Base-by-base conservation (phyloP, 2,113 vertebrate genomes). In the Phylloscopus whistleri region DNA sequence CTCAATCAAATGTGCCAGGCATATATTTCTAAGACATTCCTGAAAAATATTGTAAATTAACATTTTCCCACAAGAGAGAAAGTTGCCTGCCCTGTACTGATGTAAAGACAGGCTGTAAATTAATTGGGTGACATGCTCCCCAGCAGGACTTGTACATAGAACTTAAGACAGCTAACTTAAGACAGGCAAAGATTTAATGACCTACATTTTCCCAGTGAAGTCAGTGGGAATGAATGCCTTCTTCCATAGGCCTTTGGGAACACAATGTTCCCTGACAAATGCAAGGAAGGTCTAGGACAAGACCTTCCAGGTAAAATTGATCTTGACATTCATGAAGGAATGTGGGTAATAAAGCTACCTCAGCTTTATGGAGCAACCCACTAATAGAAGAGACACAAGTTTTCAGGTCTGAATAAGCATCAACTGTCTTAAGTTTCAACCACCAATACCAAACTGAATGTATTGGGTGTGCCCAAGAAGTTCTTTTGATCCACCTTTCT, bases 401-500 rank as follows among this genome's bases (percentile, higher is more conserved):
- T 75, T 89, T 87, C 51, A 82, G 53, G 35, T 68, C 31, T 92
- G 77, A 92, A 41, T 87, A 93, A 92, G 35, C 51, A 92, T 69
- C 46, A 62, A 8, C 28, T 76, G 24, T 43, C 49, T 41, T 41
- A 60, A 90, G 52, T 86, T 90, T 94, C 73, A 75, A 87, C 80
- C 77, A 89, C 16, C 44, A 95, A 87, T 72, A 94, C 64, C 69
- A 74, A 79, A 28, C 39, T 72, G 56, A 75, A 28, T 91, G n/a
- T 41, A 66, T 24, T 85, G 84, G 87, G 89, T 91, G 91, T 79
- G 94, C 20, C 93, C 41, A 41, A 77, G 77, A 60, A 82, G 53
- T 37, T 79, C 69, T 95, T 96, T 92, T 92, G 93, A 95, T 97
- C 89, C 74, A 91, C 58, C 91, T 94, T 94, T 84, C 81, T 91